Evolutionary conservation across 2,113 vertebrate species (phyloP).

Genomic region (Trochalopteron elliotii): DNA sequence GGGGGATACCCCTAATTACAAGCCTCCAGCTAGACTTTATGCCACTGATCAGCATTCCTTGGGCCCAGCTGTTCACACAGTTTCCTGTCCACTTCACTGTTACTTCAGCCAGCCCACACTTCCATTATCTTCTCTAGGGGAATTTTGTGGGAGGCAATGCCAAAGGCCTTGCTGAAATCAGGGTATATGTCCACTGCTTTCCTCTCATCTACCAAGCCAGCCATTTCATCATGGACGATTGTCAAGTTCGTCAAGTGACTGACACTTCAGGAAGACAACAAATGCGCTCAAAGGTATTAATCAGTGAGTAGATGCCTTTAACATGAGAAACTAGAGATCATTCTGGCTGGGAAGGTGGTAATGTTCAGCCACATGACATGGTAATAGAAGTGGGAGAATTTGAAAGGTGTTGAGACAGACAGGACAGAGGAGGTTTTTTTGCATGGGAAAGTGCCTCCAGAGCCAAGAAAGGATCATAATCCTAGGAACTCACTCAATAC

Average conservation of each 20-base stretch:
- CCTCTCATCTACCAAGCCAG: background rate
- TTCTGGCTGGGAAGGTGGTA: background rate
- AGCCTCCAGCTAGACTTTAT: background rate
- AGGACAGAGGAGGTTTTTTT: background rate
- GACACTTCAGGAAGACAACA: background rate
- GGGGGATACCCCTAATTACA: background rate
- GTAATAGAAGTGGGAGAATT: slow-evolving; percentile 7
- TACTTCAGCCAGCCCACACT: background rate
- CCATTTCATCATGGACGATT: background rate
- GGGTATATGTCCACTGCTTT: background rate
- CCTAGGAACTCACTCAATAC: background rate
- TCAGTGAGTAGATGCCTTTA: background rate
- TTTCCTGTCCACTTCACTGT: background rate
- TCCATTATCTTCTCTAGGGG: background rate
- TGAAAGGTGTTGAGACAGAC: slow-evolving; percentile 4
- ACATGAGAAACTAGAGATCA: background rate
- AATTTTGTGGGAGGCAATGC: background rate
- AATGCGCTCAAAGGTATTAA: background rate
- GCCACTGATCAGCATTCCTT: background rate
- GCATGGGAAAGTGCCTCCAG: slow-evolving; percentile 42
- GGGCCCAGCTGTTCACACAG: background rate
- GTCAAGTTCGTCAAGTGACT: background rate
- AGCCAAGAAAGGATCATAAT: slow-evolving; percentile 49
- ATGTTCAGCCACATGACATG: background rate
- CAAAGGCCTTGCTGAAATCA: background rate